Evolutionary conservation across 2,797 vertebrate species (phyloP).

Genomic region (Pipistrellus nathusii): DNA sequence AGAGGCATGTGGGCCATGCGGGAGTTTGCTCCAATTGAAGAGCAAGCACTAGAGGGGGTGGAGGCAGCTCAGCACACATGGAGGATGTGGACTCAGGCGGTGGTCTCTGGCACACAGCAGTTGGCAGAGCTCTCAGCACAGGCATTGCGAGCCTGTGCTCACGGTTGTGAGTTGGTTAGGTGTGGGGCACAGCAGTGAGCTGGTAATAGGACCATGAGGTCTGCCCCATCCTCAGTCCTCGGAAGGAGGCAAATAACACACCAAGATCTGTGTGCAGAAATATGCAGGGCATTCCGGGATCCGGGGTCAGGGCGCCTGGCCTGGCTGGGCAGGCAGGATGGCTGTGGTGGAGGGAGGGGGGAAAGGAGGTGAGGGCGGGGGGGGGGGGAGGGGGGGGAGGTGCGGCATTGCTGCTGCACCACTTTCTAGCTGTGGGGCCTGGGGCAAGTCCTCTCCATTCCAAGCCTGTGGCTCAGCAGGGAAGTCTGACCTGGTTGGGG

Average conservation of each 20-base stretch:
- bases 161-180: background rate
- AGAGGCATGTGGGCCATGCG: background rate
- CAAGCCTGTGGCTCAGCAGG: background rate
- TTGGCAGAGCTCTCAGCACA: background rate
- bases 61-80: background rate
- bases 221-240: background rate
- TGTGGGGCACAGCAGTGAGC: background rate
- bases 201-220: background rate
- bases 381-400: too few relatives aligned
- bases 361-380: fast-evolving
- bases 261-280: background rate
- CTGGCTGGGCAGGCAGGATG: background rate
- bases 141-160: background rate
- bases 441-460: background rate
- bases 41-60: background rate
- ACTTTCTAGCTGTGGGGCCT: background rate
- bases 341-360: fast-evolving
- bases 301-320: background rate
- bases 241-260: background rate
- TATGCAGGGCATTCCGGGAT: background rate
- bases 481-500: background rate
- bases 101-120: background rate
- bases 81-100: fast-evolving
- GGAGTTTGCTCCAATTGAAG: background rate
- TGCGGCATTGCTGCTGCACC: background rate